A percentile compares a stretch with the other conserved stretches of the same genome.
Evolutionary conservation across 2,888 invertebrate genomes (phyloP).

Genomic region (Papilio protenor): DNA sequence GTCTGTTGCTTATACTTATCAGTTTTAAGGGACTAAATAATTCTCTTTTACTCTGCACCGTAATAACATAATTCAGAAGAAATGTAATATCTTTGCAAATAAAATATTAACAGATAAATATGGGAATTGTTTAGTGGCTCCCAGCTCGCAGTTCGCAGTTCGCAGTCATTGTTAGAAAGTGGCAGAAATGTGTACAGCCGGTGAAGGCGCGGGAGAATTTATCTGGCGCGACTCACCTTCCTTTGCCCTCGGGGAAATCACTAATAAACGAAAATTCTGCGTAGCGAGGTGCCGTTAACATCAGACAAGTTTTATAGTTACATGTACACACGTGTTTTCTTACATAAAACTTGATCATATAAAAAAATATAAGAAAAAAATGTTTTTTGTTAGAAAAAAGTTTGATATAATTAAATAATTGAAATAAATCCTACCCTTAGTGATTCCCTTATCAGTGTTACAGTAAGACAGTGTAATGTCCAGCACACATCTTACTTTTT

Average conservation of each 20-base stretch:
- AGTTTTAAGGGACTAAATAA: background rate
- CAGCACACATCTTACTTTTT: background rate
- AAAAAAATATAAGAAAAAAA: background rate
- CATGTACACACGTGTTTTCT: background rate
- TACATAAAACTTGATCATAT: background rate
- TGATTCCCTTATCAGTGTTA: background rate
- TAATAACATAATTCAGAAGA: background rate
- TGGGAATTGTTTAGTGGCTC: background rate
- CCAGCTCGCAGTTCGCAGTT: background rate
- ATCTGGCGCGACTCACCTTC: constrained; percentile 1
- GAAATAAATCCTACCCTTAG: background rate
- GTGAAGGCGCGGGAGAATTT: background rate
- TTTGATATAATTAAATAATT: no score
- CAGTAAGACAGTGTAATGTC: background rate
- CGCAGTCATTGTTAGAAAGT: background rate
- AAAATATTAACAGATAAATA: constrained; percentile 9
- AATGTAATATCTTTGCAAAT: background rate
- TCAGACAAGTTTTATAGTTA: background rate
- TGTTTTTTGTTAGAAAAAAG: background rate
- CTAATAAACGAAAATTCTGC: constrained; percentile 32
- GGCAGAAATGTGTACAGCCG: background rate
- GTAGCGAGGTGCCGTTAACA: background rate
- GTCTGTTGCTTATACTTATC: no score
- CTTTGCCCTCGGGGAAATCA: constrained; percentile 26
- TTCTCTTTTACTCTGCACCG: background rate